A percentile compares a stretch with the other conserved stretches of the same genome.
Evolutionary conservation across 2,797 vertebrate genomes (phyloP).

Genomic region (Myotis findleyi): DNA sequence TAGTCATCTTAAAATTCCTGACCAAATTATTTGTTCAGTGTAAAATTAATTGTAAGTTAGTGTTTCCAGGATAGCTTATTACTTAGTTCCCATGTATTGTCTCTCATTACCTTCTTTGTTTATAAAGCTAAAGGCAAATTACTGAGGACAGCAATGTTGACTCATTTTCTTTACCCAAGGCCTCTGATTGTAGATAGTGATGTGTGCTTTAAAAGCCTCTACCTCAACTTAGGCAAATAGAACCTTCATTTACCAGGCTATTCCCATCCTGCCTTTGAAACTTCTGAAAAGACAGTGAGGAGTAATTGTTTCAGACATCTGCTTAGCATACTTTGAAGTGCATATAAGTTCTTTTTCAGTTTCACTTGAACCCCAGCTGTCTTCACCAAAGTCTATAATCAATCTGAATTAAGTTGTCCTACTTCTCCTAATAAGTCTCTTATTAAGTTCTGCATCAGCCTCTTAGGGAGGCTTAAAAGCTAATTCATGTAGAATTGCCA

Average conservation of each 20-base stretch:
- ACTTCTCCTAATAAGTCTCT: constrained; percentile 82
- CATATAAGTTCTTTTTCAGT: constrained; percentile 83
- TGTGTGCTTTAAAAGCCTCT: constrained; percentile 68
- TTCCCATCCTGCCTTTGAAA: constrained; percentile 75
- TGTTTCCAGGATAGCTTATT: constrained; percentile 48
- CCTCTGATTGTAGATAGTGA: constrained; percentile 48
- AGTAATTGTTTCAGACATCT: constrained; percentile 83
- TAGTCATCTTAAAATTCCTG: constrained; percentile 53
- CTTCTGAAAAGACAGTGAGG: constrained; percentile 69
- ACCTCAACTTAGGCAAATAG: constrained; percentile 73
- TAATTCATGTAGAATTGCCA: constrained; percentile 79
- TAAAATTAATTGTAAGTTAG: constrained; percentile 61
- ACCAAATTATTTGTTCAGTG: constrained; percentile 48
- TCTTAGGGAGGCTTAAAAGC: constrained; percentile 81
- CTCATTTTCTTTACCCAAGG: constrained; percentile 49
- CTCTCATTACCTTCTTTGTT: constrained; percentile 55
- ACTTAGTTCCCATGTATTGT: constrained; percentile 44
- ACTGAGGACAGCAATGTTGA: constrained; percentile 49
- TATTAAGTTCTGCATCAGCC: constrained; percentile 81
- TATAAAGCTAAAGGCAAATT: constrained; percentile 70
- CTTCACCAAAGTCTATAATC: constrained; percentile 84
- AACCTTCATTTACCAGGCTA: constrained; percentile 67
- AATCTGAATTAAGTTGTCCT: constrained; percentile 85
- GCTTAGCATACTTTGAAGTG: constrained; percentile 85
- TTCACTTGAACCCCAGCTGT: constrained; percentile 86